These are phyloP conservation scores for Glyphotaelius pellucidus DNA, from an alignment of 2,888 invertebrate species.

Conservation along the genomic window DNA sequence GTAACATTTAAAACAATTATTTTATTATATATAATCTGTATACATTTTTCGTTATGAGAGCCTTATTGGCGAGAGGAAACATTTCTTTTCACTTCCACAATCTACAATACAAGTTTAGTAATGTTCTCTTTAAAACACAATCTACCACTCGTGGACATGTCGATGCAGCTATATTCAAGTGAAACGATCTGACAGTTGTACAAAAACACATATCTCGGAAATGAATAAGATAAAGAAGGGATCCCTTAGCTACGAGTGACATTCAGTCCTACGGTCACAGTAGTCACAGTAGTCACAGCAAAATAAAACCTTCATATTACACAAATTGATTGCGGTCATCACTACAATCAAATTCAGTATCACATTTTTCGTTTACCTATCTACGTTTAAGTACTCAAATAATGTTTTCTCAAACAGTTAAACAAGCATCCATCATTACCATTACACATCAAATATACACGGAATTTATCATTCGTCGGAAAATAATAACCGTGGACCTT, in stretches of 20 bases:
- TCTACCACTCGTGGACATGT: conserved; percentile 1
- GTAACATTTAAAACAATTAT: conserved; percentile 65
- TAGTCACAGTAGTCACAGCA: conserved; percentile 47
- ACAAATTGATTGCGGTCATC: conserved; percentile 58
- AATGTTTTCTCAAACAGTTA: conserved; percentile 48
- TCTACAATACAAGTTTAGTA: not conserved
- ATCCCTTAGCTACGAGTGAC: conserved; percentile 39
- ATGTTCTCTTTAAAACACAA: conserved; percentile 21
- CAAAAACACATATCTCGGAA: not conserved
- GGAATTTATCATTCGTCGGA: not conserved
- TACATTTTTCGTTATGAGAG: conserved; percentile 58
- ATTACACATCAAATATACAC: conserved; percentile 21
- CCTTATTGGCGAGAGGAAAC: conserved; percentile 46
- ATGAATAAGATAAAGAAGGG: conserved; percentile 13
- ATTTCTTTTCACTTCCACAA: conserved; percentile 4
- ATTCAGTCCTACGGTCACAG: conserved; percentile 49
- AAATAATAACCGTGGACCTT: not conserved
- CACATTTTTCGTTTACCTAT: conserved; percentile 66
- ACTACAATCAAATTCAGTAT: conserved; percentile 65
- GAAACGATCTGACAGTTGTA: not conserved
- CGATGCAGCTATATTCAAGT: not conserved
- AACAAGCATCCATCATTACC: conserved; percentile 36
- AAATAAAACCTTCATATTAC: conserved; percentile 53
- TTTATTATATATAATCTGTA: conserved; percentile 59
- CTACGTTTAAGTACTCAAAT: conserved; percentile 66